Conservation (phyloP, 2,797 vertebrate species). For the Acipenser oxyrinchus region DNA sequence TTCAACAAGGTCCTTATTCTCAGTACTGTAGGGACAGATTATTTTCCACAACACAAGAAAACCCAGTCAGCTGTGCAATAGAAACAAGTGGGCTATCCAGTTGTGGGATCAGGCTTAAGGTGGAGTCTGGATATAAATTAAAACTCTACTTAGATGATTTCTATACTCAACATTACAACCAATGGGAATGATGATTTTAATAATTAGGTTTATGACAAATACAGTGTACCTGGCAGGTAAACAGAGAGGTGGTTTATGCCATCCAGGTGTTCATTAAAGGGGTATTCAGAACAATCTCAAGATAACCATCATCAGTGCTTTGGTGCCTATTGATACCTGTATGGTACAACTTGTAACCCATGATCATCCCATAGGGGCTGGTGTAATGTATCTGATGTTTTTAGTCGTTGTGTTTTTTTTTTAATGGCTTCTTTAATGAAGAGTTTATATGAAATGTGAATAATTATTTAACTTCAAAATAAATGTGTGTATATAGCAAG, state of each 20-base stretch:
- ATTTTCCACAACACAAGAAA: too few species aligned
- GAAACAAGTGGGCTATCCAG: too few species aligned
- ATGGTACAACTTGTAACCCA: background rate
- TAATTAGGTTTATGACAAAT: too few species aligned
- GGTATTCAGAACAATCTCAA: background rate
- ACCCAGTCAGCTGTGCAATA: too few species aligned
- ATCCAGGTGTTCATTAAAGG: background rate
- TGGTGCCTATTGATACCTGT: background rate
- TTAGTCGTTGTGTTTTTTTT: background rate
- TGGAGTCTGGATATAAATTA: too few species aligned
- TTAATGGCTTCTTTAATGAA: slow-evolving; percentile 18
- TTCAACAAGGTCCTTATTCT: too few species aligned
- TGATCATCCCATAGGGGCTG: background rate
- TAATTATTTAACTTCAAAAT: slow-evolving; percentile 37
- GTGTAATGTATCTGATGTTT: background rate
- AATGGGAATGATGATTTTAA: too few species aligned
- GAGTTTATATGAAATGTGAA: slow-evolving; percentile 42
- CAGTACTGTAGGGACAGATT: too few species aligned
- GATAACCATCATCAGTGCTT: background rate
- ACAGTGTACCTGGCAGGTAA: too few species aligned
- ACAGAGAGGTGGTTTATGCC: background rate
- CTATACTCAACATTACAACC: too few species aligned
- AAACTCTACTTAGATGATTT: too few species aligned
- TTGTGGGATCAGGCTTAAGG: too few species aligned
- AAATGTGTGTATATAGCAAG: slow-evolving; percentile 1